Base-by-base conservation (phyloP, 2,888 invertebrate species). In the Eupithecia abbreviata region DNA sequence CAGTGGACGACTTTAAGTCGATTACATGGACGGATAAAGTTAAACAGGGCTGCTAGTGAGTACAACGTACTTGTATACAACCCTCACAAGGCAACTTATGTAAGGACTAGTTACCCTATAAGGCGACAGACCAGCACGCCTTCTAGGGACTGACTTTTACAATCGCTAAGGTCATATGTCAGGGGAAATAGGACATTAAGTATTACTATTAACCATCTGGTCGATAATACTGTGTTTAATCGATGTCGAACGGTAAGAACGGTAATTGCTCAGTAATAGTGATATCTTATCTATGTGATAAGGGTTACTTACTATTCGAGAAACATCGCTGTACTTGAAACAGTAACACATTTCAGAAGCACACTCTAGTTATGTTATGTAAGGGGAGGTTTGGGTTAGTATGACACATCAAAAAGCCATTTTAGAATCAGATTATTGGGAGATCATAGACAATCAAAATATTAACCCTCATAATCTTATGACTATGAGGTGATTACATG, bases 61-160 rank as follows among this genome's bases (percentile, higher is more conserved):
- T 87, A 86, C 88, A 86, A 85, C 85, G 18, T 62, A 58, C 58
- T n/a, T 55, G 55, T 62, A 30, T 62, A 12, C 62, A 62, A 62
- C 62, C 62, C 87, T 81, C 85, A 91, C 89, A 93, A 90, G 92
- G 93, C 86, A 88, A 86, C 90, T 94, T 94, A 94, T 93, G 92
- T 94, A 94, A 94, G 90, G 90, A 90, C 91, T 88, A 84, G 92
- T 82, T 82, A 72, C 95, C 93, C 83, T 93, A 91, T 89, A 93
- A 88, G 94, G 95, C 81, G 82, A 87, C 90, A 85, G 88, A 86
- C 91, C 88, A 89, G 90, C 87, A 87, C 87, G 83, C 95, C 94
- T 90, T 95, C 84, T 93, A 90, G 87, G 93, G 94, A 87, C 85
- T 88, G 90, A 90, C 90, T 92, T 93, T 92, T 91, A 92, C 88